Evolutionary conservation across 2,888 invertebrate genomes (phyloP).

Genomic region (Myopa tessellatipennis): DNA sequence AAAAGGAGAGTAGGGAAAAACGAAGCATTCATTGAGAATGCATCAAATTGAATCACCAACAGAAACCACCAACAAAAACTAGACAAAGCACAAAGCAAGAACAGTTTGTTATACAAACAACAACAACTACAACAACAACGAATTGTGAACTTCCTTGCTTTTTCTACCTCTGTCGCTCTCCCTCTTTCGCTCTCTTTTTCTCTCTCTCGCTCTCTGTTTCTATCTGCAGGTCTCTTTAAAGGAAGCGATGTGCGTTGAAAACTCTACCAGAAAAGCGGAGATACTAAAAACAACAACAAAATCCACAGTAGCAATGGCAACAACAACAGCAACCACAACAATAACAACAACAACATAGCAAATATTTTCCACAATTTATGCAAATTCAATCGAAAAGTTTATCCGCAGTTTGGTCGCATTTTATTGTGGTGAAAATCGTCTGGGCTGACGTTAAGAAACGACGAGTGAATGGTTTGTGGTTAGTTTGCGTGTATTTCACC

Average conservation of each 20-base stretch:
- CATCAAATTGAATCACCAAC: conserved; percentile 10
- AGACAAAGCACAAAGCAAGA: too few species aligned
- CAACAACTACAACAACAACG: not conserved
- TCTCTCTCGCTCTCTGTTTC: too few species aligned
- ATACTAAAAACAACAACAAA: too few species aligned
- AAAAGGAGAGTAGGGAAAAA: not conserved
- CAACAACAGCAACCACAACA: conserved; percentile 17
- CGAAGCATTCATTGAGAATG: conserved; percentile 10
- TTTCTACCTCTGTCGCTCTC: too few species aligned
- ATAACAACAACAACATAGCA: conserved; percentile 11
- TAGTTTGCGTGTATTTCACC: too few species aligned
- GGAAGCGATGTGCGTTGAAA: too few species aligned
- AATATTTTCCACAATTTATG: conserved; percentile 34
- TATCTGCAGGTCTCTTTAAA: too few species aligned
- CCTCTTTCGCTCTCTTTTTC: too few species aligned
- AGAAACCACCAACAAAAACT: too few species aligned
- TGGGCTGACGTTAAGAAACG: not conserved
- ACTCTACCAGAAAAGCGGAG: too few species aligned
- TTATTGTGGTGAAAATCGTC: conserved; percentile 26
- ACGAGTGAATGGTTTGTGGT: too few species aligned
- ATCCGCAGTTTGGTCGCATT: conserved; percentile 34
- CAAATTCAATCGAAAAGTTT: conserved; percentile 38
- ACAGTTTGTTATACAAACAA: too few species aligned
- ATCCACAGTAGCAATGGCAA: not conserved
- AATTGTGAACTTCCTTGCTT: not conserved